These are phyloP conservation scores for Peucedramus taeniatus DNA, from an alignment of 2,113 vertebrate species.

Conservation along the genomic window DNA sequence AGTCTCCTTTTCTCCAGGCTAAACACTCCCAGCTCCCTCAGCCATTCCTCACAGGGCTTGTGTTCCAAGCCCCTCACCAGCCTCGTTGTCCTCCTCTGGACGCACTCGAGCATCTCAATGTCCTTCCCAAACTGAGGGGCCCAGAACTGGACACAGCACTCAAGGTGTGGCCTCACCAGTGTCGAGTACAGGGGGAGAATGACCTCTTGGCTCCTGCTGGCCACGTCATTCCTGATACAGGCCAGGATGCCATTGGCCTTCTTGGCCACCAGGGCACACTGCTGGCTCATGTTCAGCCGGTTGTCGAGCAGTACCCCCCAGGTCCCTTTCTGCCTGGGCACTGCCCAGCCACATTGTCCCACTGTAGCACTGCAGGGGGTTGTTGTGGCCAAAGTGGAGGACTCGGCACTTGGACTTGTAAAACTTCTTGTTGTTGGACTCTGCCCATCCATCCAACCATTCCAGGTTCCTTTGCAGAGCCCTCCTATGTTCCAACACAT, in stretches of 20 bases:
- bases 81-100: background rate
- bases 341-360: background rate
- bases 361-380: background rate
- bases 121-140: background rate
- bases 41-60: rapidly evolving
- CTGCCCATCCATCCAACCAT: background rate
- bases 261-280: background rate
- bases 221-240: background rate
- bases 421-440: background rate
- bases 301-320: too few species aligned
- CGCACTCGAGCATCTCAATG: rapidly evolving
- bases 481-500: background rate
- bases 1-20: background rate
- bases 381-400: background rate
- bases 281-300: background rate
- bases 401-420: rapidly evolving
- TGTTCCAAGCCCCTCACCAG: background rate
- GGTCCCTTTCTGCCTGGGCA: background rate
- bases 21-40: background rate
- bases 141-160: background rate
- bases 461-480: background rate
- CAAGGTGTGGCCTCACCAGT: background rate
- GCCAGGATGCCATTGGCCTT: background rate
- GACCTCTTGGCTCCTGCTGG: background rate
- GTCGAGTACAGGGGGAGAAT: rapidly evolving